A percentile compares a stretch with the other conserved stretches of the same genome.
phyloP scores from a whole-genome alignment of 2,113 vertebrate genomes.

The Callithrix jacchus region DNA sequence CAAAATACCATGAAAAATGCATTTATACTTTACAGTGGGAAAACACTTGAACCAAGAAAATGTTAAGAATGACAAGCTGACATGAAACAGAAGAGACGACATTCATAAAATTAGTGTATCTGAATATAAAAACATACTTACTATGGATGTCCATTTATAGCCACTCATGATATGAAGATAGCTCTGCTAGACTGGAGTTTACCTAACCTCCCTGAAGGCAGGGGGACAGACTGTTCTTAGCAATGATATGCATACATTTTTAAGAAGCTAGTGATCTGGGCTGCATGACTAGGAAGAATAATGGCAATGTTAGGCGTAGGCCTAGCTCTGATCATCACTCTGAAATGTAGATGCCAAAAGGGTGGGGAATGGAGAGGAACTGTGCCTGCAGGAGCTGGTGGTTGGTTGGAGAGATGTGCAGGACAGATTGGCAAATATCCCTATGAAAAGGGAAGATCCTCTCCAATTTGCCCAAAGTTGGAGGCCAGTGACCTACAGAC shows the following conservation, averaged over 20 bases:
- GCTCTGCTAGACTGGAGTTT: not conserved
- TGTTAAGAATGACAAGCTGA: not conserved
- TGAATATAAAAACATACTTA: not conserved
- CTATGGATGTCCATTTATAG: not conserved
- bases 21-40: conserved; percentile 64
- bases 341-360: not conserved
- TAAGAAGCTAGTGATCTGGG: not conserved
- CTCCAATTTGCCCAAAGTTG: not conserved
- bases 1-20: conserved; percentile 63
- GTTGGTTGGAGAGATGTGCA: not conserved
- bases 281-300: not conserved
- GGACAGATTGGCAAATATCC: not conserved
- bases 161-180: not conserved
- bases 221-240: not conserved
- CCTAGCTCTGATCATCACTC: not conserved
- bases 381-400: not conserved
- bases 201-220: not conserved
- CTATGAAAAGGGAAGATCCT: not conserved
- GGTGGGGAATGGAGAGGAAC: not conserved
- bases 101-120: not conserved
- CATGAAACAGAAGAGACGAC: not conserved
- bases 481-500: not conserved
- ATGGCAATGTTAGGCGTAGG: not conserved
- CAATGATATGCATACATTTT: not conserved
- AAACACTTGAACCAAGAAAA: conserved; percentile 16